phyloP scores from a whole-genome alignment of 2,113 vertebrate genomes.

The Oryzias javanicus region DNA sequence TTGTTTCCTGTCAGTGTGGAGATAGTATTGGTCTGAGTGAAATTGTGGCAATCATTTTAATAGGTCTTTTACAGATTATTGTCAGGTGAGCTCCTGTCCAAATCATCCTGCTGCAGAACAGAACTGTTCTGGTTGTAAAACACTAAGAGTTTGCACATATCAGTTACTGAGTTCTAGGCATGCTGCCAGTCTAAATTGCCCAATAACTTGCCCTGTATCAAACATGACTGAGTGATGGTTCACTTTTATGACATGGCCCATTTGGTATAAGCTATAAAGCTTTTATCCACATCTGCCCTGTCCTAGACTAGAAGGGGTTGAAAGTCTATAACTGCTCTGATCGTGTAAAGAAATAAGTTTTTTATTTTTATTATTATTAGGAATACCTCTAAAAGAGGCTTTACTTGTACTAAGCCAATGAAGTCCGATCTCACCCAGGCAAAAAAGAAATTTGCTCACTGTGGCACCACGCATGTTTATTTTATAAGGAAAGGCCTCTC shows the following conservation, averaged over 20 bases:
- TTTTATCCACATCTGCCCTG: slow-evolving; percentile 58
- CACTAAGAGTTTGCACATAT: slow-evolving; percentile 4
- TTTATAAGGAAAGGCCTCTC: slow-evolving; percentile 37
- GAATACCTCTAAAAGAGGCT: background rate
- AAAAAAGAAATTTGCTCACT: slow-evolving; percentile 4
- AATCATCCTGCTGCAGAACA: slow-evolving; percentile 11
- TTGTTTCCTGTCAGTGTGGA: slow-evolving; percentile 60
- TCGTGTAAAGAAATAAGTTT: slow-evolving; percentile 16
- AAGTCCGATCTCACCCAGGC: slow-evolving; percentile 10
- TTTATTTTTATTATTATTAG: slow-evolving; percentile 6
- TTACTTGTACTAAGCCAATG: background rate
- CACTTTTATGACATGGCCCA: slow-evolving; percentile 50
- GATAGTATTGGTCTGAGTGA: slow-evolving; percentile 37
- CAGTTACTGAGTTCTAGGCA: slow-evolving; percentile 12
- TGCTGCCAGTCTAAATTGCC: slow-evolving; percentile 32
- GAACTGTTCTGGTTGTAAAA: slow-evolving; percentile 3
- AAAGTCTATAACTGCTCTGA: slow-evolving; percentile 18
- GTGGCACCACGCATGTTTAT: slow-evolving; percentile 28
- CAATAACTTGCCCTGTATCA: slow-evolving; percentile 44
- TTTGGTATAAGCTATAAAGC: slow-evolving; percentile 54
- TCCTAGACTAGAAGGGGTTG: slow-evolving; percentile 35
- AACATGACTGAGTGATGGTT: slow-evolving; percentile 48
- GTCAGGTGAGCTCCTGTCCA: slow-evolving; percentile 19
- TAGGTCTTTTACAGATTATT: slow-evolving; percentile 42
- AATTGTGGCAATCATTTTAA: slow-evolving; percentile 54